Percentiles rank a stretch among this genome's conserved stretches.
Conservation (phyloP, 2,113 vertebrate genomes). For the Lophotis ruficrista region DNA sequence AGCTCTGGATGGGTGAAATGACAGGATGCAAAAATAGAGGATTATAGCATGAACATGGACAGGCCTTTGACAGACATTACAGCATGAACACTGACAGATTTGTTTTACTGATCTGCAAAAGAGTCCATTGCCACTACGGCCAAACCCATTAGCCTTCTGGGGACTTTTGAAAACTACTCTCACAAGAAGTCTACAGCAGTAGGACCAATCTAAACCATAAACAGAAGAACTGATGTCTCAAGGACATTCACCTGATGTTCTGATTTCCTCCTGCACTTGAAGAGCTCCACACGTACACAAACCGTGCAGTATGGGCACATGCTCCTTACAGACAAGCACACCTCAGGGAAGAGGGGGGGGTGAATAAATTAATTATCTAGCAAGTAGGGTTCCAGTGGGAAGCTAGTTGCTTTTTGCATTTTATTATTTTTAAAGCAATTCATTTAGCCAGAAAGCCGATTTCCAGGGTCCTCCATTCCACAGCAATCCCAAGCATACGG, state of each 20-base stretch:
- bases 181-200: neutral
- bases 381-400: neutral
- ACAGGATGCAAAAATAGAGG: constrained; percentile 25
- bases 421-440: neutral
- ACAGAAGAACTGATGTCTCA: neutral
- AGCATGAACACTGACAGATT: neutral
- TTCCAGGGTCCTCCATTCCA: neutral
- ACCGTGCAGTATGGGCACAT: neutral
- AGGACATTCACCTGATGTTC: neutral
- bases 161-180: neutral
- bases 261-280: neutral
- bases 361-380: neutral
- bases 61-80: neutral
- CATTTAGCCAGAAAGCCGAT: neutral
- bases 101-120: neutral
- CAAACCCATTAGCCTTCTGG: neutral
- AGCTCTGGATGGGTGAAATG: neutral
- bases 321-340: neutral
- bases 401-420: neutral
- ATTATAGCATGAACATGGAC: neutral
- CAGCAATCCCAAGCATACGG: neutral
- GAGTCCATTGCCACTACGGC: neutral
- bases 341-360: neutral
- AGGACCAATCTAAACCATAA: neutral
- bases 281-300: neutral